phyloP scores from a whole-genome alignment of 2,888 invertebrate genomes.

The Diarsia mendica region DNA sequence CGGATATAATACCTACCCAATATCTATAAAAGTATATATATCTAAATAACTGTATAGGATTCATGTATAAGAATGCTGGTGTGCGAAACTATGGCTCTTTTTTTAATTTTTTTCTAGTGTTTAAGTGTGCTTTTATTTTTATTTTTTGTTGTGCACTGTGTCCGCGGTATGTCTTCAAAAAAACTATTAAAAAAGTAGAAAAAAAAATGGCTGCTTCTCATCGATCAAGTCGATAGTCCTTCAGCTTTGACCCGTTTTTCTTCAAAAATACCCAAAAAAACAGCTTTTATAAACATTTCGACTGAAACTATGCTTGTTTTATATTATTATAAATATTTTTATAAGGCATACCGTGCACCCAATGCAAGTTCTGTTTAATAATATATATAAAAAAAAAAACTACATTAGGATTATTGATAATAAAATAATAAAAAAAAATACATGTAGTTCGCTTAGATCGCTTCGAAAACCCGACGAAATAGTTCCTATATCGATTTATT shows the following conservation, averaged over 20 bases:
- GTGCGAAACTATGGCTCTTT: slow-evolving; percentile 71
- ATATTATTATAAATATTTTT: slow-evolving; percentile 37
- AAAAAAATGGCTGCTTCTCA: slow-evolving; percentile 46
- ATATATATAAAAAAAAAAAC: slow-evolving; percentile 57
- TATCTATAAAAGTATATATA: slow-evolving; percentile 55
- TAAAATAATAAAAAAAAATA: slow-evolving; percentile 56
- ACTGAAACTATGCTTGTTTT: slow-evolving; percentile 41
- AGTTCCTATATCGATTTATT: slow-evolving; percentile 79
- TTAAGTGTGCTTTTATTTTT: slow-evolving; percentile 85
- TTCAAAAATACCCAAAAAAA: slow-evolving; percentile 8
- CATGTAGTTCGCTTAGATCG: slow-evolving; percentile 79
- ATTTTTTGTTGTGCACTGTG: slow-evolving; percentile 59
- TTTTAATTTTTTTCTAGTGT: slow-evolving; percentile 79
- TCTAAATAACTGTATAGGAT: slow-evolving; percentile 64
- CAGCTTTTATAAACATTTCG: slow-evolving; percentile 33
- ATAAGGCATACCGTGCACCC: slow-evolving; percentile 43
- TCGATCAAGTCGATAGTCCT: slow-evolving; percentile 53
- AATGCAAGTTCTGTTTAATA: slow-evolving; percentile 49
- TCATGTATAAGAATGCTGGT: slow-evolving; percentile 69
- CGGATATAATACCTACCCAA: slow-evolving; percentile 47
- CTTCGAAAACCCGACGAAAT: slow-evolving; percentile 76
- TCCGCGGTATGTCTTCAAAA: slow-evolving; percentile 60
- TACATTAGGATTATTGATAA: slow-evolving; percentile 57
- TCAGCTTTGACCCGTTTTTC: slow-evolving; percentile 22
- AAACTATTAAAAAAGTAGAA: slow-evolving; percentile 9